These are phyloP conservation scores for Coelinius sp. DNA, from an alignment of 2,888 invertebrate genomes.

Conservation along the genomic window DNA sequence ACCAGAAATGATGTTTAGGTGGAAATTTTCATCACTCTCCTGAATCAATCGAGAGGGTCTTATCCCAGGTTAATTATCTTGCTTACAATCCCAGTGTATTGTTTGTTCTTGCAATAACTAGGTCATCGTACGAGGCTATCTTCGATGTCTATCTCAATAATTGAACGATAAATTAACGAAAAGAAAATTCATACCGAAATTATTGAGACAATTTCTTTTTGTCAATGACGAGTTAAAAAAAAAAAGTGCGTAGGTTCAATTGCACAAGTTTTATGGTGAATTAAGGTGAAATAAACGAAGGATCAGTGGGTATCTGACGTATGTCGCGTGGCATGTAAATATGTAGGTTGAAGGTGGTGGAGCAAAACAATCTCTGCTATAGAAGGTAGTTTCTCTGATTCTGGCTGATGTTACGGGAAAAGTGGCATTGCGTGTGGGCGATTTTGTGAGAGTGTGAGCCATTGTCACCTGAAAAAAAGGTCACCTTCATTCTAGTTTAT, in stretches of 20 bases:
- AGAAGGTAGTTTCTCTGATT: conserved; percentile 58
- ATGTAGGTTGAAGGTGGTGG: conserved; percentile 55
- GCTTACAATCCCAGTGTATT: not conserved
- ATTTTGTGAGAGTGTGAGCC: conserved; percentile 34
- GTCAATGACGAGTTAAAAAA: not conserved
- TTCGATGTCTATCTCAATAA: not conserved
- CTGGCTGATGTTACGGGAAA: conserved; percentile 43
- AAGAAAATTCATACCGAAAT: not conserved
- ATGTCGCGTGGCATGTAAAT: conserved; percentile 57
- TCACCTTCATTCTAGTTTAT: not conserved
- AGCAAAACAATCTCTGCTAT: conserved; percentile 49
- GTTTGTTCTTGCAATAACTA: not conserved
- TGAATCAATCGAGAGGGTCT: not conserved
- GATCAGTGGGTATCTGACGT: conserved; percentile 49
- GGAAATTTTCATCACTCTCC: not conserved
- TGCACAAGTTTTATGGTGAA: conserved; percentile 22
- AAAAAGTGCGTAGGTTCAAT: conserved; percentile 23
- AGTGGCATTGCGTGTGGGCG: conserved; percentile 54
- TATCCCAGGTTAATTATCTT: not conserved
- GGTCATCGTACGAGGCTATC: not conserved
- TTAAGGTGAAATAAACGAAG: conserved; percentile 5
- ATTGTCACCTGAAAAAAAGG: conserved; percentile 18
- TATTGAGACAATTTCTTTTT: not conserved
- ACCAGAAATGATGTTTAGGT: not conserved
- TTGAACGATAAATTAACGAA: not conserved